These are phyloP conservation scores for Caerostris extrusa DNA, from an alignment of 1,140 invertebrate genomes.

Conservation along the genomic window DNA sequence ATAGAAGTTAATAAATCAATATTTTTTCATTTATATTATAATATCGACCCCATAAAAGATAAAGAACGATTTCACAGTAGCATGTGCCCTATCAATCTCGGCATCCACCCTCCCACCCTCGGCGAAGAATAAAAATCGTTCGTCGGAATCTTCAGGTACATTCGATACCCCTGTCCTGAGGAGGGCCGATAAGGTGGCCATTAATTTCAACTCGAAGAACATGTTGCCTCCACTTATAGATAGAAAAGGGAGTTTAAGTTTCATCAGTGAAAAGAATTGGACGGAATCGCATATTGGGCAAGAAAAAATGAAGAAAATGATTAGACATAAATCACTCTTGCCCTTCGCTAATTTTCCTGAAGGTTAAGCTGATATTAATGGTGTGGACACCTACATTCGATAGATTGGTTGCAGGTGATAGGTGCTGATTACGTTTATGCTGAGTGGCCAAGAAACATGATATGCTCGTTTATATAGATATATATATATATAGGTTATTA, in stretches of 20 bases:
- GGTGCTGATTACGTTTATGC: background rate
- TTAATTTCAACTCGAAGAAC: background rate
- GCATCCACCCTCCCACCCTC: background rate
- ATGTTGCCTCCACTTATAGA: background rate
- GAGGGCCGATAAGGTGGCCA: background rate
- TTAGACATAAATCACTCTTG: background rate
- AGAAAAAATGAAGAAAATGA: background rate
- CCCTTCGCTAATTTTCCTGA: background rate
- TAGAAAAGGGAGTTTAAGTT: background rate
- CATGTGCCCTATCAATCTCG: background rate
- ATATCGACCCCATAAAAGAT: too few relatives aligned
- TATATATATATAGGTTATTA: too few relatives aligned
- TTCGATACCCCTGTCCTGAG: background rate
- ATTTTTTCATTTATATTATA: too few relatives aligned
- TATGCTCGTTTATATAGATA: too few relatives aligned
- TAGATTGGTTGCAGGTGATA: background rate
- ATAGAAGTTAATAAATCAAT: too few relatives aligned
- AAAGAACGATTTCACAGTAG: background rate
- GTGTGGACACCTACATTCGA: background rate
- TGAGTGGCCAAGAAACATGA: too few relatives aligned
- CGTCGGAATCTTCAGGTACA: background rate
- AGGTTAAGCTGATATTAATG: background rate
- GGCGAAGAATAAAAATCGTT: background rate
- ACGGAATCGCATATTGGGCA: background rate
- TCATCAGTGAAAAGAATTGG: constrained; percentile 2